phyloP scores from a whole-genome alignment of 1,140 invertebrate genomes.

The Eriocheir sinensis region DNA sequence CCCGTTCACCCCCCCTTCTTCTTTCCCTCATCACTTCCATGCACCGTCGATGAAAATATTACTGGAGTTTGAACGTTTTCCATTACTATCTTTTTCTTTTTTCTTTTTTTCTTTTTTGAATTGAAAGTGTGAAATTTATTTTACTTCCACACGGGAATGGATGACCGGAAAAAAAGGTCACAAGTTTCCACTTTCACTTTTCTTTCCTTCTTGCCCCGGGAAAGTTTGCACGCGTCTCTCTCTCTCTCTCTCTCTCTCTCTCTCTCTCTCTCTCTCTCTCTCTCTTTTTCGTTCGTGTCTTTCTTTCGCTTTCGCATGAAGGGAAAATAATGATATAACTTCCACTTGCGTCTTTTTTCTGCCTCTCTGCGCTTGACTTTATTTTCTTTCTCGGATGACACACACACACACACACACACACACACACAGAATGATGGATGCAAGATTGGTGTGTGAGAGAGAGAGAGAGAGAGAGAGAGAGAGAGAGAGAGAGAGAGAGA shows the following conservation, averaged over 20 bases:
- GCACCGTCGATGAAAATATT: background rate
- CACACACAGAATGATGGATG: background rate
- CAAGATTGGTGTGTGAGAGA: background rate
- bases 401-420: background rate
- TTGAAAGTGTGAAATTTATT: background rate
- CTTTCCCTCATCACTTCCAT: background rate
- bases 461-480: background rate
- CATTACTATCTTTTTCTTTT: no score
- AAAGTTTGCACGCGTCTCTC: background rate
- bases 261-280: background rate
- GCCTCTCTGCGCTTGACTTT: background rate
- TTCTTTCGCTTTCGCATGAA: background rate
- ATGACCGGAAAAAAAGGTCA: background rate
- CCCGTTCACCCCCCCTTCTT: no score
- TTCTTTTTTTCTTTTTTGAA: background rate
- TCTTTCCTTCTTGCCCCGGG: background rate
- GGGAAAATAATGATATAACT: background rate
- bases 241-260: background rate
- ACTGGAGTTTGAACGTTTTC: background rate
- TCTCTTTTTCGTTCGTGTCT: background rate
- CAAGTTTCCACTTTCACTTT: constrained; percentile 6
- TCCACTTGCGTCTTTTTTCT: background rate
- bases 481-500: background rate
- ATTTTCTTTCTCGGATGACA: background rate
- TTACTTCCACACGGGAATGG: constrained; percentile 23